phyloP scores from a whole-genome alignment of 2,888 invertebrate genomes.

The Neria commutata region DNA sequence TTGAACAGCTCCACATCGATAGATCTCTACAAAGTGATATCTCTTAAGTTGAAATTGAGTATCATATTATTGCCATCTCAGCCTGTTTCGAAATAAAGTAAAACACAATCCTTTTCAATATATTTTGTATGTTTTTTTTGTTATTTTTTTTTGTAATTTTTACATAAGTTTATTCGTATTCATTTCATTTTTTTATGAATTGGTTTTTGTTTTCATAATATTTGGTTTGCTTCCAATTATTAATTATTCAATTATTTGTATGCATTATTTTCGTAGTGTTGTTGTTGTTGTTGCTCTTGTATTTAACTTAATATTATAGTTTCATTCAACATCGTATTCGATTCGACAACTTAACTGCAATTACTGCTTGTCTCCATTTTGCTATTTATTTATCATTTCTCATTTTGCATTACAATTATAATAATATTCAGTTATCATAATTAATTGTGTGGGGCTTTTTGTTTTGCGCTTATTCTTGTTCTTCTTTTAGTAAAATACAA shows the following conservation, averaged over 20 bases:
- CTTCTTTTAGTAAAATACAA: slow-evolving; percentile 54
- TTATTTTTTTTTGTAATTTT: slow-evolving; percentile 35
- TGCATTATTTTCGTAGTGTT: slow-evolving; percentile 29
- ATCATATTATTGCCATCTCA: too few relatives aligned
- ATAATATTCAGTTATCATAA: slow-evolving; percentile 31
- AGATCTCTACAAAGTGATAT: too few relatives aligned
- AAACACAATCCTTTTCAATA: too few relatives aligned
- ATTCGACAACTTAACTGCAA: background rate
- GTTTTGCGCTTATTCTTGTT: slow-evolving; percentile 31
- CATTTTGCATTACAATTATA: slow-evolving; percentile 45
- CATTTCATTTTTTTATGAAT: slow-evolving; percentile 35
- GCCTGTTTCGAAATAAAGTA: background rate
- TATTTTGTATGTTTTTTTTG: slow-evolving; percentile 31
- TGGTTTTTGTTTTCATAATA: too few relatives aligned
- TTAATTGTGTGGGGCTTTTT: slow-evolving; percentile 36
- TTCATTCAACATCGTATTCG: slow-evolving; percentile 16
- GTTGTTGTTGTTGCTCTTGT: slow-evolving; percentile 34
- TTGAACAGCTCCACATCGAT: too few relatives aligned
- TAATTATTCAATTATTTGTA: slow-evolving; percentile 48
- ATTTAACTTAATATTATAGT: slow-evolving; percentile 53
- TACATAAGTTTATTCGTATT: slow-evolving; percentile 54
- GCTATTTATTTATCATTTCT: slow-evolving; percentile 37
- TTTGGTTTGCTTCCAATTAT: slow-evolving; percentile 39
- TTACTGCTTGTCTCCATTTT: slow-evolving; percentile 38
- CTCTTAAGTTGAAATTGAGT: too few relatives aligned